Evolutionary conservation across 2,888 invertebrate species (phyloP).

Genomic region (Limnephilus lunatus): DNA sequence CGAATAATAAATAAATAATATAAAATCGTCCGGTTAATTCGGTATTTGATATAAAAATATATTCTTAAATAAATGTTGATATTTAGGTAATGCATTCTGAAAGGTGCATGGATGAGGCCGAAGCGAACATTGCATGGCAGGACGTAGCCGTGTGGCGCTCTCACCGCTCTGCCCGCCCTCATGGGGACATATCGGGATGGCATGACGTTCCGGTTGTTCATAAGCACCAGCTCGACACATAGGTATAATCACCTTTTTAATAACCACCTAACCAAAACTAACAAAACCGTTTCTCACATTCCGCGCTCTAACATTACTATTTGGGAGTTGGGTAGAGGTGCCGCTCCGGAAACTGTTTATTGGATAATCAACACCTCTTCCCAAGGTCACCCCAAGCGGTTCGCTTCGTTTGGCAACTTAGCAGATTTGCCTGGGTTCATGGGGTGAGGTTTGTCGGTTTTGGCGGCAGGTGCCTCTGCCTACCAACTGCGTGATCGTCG

Average conservation of each 20-base stretch:
- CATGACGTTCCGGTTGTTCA: not conserved
- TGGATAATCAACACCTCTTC: too few relatives aligned
- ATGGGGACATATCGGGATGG: constrained; percentile 2
- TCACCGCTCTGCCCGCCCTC: not conserved
- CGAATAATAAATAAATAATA: too few relatives aligned
- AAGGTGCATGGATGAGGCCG: not conserved
- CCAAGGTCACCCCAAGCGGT: too few relatives aligned
- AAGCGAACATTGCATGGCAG: not conserved
- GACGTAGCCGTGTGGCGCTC: not conserved
- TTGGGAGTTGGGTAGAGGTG: too few relatives aligned
- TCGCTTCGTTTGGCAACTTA: too few relatives aligned
- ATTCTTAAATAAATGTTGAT: not conserved
- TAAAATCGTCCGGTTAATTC: not conserved
- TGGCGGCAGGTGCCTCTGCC: too few relatives aligned
- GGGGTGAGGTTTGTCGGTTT: too few relatives aligned
- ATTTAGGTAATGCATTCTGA: constrained; percentile 2
- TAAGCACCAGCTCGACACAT: constrained; percentile 2
- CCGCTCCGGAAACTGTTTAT: too few relatives aligned
- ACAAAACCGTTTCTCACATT: not conserved
- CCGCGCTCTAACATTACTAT: not conserved
- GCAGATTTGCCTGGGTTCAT: too few relatives aligned
- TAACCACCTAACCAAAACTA: not conserved
- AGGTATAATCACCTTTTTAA: not conserved
- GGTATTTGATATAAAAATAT: not conserved
- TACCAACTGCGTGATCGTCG: too few relatives aligned